Conservation (phyloP, 2,113 vertebrate genomes). For the Forbesichthys agassizii region DNA sequence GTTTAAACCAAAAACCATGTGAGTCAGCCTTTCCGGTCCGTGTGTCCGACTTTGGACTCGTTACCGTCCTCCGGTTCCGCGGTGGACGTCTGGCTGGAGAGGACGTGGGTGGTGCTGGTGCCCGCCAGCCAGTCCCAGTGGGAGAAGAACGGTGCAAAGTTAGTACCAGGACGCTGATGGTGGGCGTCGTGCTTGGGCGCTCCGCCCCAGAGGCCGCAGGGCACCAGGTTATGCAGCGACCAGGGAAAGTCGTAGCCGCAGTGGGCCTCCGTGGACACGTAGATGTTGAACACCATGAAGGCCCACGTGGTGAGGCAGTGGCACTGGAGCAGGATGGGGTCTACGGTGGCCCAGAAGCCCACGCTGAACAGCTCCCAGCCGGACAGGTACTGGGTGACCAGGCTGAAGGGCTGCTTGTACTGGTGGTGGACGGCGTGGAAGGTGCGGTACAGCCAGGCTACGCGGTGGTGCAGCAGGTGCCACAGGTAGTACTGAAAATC, state of each 20-base stretch:
- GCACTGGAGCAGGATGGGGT: slow-evolving; percentile 78
- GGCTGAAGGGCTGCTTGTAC: slow-evolving; percentile 78
- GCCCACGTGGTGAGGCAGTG: slow-evolving; percentile 79
- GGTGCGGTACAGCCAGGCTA: slow-evolving; percentile 79
- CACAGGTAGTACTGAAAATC: slow-evolving; percentile 84
- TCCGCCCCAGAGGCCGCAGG: slow-evolving; percentile 79
- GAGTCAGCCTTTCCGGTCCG: slow-evolving; percentile 13
- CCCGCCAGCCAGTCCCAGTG: slow-evolving; percentile 83
- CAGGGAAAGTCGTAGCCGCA: slow-evolving; percentile 82
- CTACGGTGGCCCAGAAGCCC: slow-evolving; percentile 79
- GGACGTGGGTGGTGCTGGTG: slow-evolving; percentile 49
- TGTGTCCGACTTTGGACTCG: not conserved
- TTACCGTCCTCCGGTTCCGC: slow-evolving; percentile 43
- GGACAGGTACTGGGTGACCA: slow-evolving; percentile 81
- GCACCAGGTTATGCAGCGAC: slow-evolving; percentile 77
- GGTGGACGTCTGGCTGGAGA: slow-evolving; percentile 18
- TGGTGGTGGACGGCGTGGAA: slow-evolving; percentile 82
- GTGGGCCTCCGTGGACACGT: slow-evolving; percentile 80
- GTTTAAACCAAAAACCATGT: slow-evolving; percentile 24
- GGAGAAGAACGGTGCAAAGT: slow-evolving; percentile 81
- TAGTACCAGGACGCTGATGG: slow-evolving; percentile 75
- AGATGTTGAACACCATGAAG: slow-evolving; percentile 83
- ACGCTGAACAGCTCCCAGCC: slow-evolving; percentile 80
- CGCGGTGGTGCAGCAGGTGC: slow-evolving; percentile 79
- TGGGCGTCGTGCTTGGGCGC: slow-evolving; percentile 77